Percentiles rank a stretch among this genome's conserved stretches.
Conservation (phyloP, 2,888 invertebrate species). For the Phanerotoma sp. region DNA sequence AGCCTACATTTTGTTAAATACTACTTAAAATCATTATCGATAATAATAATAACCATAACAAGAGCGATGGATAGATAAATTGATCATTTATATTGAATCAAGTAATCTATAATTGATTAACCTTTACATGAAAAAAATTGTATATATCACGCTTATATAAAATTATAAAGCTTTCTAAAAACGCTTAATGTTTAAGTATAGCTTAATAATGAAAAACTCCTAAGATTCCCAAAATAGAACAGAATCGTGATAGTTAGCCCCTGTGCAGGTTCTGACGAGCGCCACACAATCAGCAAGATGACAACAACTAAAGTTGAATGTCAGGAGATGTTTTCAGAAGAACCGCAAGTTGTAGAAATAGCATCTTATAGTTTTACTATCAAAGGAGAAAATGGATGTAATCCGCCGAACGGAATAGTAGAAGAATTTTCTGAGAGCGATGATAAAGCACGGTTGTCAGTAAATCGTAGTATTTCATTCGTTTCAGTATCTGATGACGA, state of each 20-base stretch:
- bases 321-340: conserved; percentile 60
- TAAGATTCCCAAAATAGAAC: background rate
- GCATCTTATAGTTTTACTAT: conserved; percentile 64
- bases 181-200: no score
- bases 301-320: conserved; percentile 64
- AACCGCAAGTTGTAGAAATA: conserved; percentile 64
- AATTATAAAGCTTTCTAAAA: no score
- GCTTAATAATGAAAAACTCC: no score
- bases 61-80: no score
- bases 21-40: background rate
- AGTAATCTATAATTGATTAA: no score
- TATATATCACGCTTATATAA: no score
- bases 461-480: conserved; percentile 66
- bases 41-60: no score
- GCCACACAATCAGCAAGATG: conserved; percentile 68
- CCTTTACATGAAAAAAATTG: no score
- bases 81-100: no score
- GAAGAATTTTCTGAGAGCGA: conserved; percentile 59
- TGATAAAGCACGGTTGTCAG: conserved; percentile 53
- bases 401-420: conserved; percentile 49
- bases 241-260: background rate
- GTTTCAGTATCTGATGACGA: conserved; percentile 69
- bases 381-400: conserved; percentile 56
- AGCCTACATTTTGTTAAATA: background rate
- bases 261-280: conserved; percentile 67